Conservation (phyloP, 1,140 invertebrate species). For the Drosophila takahashii region DNA sequence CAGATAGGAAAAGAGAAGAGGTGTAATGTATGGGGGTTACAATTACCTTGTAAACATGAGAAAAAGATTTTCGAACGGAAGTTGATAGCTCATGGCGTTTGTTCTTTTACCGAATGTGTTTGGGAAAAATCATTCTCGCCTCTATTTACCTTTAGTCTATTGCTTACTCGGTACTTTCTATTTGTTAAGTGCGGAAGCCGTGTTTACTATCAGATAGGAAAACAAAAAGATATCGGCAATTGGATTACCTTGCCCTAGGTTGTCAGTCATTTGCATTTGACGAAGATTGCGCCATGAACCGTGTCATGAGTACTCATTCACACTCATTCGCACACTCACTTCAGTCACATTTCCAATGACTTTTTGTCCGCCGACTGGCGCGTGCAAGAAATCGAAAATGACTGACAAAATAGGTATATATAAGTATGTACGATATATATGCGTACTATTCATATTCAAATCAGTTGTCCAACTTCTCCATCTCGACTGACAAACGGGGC, state of each 20-base stretch:
- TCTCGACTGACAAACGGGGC: slow-evolving; percentile 52
- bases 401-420: slow-evolving; percentile 28
- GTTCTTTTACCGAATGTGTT: slow-evolving; percentile 42
- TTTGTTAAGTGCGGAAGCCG: slow-evolving; percentile 35
- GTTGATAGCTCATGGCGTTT: slow-evolving; percentile 49
- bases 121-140: slow-evolving; percentile 5
- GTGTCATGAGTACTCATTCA: slow-evolving; percentile 41
- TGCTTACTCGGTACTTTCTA: slow-evolving; percentile 25
- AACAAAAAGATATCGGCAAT: neutral
- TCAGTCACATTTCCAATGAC: slow-evolving; percentile 55
- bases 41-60: slow-evolving; percentile 31
- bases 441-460: slow-evolving; percentile 61
- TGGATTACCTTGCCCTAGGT: slow-evolving; percentile 50
- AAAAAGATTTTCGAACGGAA: slow-evolving; percentile 54
- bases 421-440: neutral
- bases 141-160: neutral
- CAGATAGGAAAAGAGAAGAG: neutral
- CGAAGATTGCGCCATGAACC: slow-evolving; percentile 57
- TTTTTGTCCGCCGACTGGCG: slow-evolving; percentile 48
- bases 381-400: slow-evolving; percentile 72
- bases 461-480: slow-evolving; percentile 70
- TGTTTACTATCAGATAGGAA: slow-evolving; percentile 1
- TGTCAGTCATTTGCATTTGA: slow-evolving; percentile 51
- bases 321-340: slow-evolving; percentile 43
- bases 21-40: neutral